A percentile compares a stretch with the other conserved stretches of the same genome.
These are phyloP conservation scores for Syritta pipiens DNA, from an alignment of 2,888 invertebrate species.

Conservation along the genomic window DNA sequence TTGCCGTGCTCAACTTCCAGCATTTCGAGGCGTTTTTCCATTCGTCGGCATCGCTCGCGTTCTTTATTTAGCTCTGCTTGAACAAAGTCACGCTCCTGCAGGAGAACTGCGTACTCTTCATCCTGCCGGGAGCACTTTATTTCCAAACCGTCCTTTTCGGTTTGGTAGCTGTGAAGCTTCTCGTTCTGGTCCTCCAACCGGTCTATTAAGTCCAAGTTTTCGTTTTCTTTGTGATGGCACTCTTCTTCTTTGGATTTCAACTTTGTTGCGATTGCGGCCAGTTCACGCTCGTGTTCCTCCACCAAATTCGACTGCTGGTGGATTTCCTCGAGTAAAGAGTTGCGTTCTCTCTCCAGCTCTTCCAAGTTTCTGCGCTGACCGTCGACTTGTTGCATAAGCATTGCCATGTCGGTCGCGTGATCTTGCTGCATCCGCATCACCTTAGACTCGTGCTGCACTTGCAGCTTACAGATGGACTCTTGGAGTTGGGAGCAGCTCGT, in stretches of 20 bases:
- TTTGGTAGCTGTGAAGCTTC: constrained; percentile 70
- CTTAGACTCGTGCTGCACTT: constrained; percentile 78
- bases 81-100: constrained; percentile 77
- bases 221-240: constrained; percentile 72
- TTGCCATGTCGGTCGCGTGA: constrained; percentile 75
- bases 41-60: constrained; percentile 85
- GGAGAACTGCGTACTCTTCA: constrained; percentile 76
- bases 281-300: constrained; percentile 76
- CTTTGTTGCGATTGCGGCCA: constrained; percentile 71
- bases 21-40: constrained; percentile 86
- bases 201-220: constrained; percentile 72
- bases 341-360: constrained; percentile 72
- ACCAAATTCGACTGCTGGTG: constrained; percentile 75
- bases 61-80: constrained; percentile 83
- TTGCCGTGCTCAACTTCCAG: constrained; percentile 91
- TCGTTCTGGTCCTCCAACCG: constrained; percentile 72
- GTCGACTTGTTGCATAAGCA: constrained; percentile 74
- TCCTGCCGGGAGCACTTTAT: constrained; percentile 77
- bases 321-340: constrained; percentile 73
- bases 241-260: constrained; percentile 75
- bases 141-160: constrained; percentile 72
- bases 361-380: constrained; percentile 72
- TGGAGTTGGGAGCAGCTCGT: constrained; percentile 80
- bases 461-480: constrained; percentile 78
- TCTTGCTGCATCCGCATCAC: constrained; percentile 77